Evolutionary conservation across 2,113 vertebrate species (phyloP).

Genomic region (Corythornis vintsioides): DNA sequence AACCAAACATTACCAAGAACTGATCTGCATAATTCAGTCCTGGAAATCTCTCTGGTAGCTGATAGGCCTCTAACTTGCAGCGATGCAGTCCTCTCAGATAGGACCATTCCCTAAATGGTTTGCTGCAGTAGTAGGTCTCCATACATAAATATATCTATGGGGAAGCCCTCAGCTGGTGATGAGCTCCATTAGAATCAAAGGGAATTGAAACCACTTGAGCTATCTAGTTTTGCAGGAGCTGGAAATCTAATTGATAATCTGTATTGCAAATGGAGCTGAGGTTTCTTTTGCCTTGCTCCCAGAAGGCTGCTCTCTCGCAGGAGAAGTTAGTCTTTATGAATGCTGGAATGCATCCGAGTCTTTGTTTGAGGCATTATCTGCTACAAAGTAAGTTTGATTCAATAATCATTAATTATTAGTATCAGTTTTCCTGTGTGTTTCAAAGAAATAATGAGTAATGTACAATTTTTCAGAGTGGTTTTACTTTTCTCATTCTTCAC

Average conservation of each 20-base stretch:
- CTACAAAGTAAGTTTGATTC: background rate
- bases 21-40: background rate
- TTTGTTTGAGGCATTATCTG: background rate
- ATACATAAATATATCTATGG: background rate
- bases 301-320: background rate
- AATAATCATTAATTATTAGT: background rate
- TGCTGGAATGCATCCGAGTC: background rate
- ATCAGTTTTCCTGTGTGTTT: background rate
- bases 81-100: background rate
- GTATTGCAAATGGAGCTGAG: background rate
- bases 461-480: background rate
- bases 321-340: background rate
- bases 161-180: background rate
- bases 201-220: background rate
- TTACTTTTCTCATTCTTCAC: background rate
- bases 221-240: background rate
- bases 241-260: background rate
- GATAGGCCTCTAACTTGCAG: background rate
- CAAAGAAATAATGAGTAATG: background rate
- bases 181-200: background rate
- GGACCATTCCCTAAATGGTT: background rate
- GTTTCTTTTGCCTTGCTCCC: accelerated
- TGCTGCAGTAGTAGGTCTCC: background rate
- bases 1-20: background rate
- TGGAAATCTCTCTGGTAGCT: background rate